These are phyloP conservation scores for Uropsilus gracilis DNA, from an alignment of 2,113 vertebrate genomes.

Conservation along the genomic window DNA sequence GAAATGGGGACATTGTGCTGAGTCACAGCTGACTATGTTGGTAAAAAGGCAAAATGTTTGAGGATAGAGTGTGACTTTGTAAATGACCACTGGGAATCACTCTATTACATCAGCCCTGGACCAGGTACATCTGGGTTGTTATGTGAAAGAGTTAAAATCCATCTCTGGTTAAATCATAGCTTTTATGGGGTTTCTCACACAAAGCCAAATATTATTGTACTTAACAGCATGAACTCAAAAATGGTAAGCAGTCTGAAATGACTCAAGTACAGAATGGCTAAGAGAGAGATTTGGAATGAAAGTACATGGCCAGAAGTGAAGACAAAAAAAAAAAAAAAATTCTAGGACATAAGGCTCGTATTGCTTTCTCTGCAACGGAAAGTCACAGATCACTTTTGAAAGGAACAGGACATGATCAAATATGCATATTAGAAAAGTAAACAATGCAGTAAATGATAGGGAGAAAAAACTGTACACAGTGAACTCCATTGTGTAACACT, in stretches of 20 bases:
- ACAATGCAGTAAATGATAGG: neutral
- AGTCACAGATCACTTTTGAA: neutral
- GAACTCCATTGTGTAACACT: too few relatives aligned
- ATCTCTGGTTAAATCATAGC: neutral
- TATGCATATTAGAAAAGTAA: neutral
- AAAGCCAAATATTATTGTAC: neutral
- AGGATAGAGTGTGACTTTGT: neutral
- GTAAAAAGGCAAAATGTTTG: neutral
- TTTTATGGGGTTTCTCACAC: neutral
- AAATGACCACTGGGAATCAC: too few relatives aligned
- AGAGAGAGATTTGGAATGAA: neutral
- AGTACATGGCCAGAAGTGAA: neutral
- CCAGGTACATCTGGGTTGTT: neutral
- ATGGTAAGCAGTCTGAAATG: neutral
- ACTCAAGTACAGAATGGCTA: neutral
- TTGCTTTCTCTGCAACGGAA: neutral
- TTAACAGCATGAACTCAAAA: neutral
- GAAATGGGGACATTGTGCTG: fast-evolving
- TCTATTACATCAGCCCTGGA: neutral
- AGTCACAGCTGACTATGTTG: fast-evolving
- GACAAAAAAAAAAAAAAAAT: neutral
- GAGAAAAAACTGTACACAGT: neutral
- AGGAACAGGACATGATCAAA: neutral
- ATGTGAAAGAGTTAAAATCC: neutral
- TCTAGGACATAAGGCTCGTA: neutral